Conservation (phyloP, 2,797 vertebrate genomes). For the Takifugu ocellatus region DNA sequence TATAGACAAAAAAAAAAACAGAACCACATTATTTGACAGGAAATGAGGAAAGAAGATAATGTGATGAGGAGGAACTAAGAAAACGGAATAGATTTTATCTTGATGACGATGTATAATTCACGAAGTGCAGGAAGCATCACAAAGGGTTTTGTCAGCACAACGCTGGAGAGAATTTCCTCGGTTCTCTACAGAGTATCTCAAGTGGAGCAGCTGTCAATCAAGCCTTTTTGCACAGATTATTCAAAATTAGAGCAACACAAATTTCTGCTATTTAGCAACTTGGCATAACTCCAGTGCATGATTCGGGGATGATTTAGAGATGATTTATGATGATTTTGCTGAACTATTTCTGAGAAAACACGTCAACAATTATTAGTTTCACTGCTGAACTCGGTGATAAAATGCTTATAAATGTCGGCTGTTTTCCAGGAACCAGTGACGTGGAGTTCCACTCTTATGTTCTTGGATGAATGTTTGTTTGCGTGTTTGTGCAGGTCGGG, state of each 20-base stretch:
- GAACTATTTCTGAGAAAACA: too few species aligned
- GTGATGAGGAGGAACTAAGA: slow-evolving; percentile 18
- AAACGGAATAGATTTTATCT: slow-evolving; percentile 11
- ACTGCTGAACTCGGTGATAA: too few species aligned
- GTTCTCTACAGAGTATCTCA: slow-evolving; percentile 5
- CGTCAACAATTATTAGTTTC: too few species aligned
- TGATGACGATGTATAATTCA: slow-evolving; percentile 24
- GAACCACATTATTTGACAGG: neutral
- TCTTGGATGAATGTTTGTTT: slow-evolving; percentile 2
- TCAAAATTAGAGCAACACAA: neutral
- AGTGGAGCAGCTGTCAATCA: neutral
- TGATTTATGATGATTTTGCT: too few species aligned
- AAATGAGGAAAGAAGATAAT: neutral
- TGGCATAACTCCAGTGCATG: too few species aligned
- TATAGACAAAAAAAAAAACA: neutral
- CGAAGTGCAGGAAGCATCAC: neutral
- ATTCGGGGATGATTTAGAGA: too few species aligned
- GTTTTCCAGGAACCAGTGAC: too few species aligned
- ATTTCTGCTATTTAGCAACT: neutral
- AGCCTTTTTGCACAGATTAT: neutral
- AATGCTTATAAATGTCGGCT: too few species aligned
- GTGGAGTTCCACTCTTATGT: too few species aligned
- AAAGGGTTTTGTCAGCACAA: slow-evolving; percentile 34
- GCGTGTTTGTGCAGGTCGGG: slow-evolving; percentile 14
- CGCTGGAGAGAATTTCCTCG: slow-evolving; percentile 7